These are phyloP conservation scores for Aspidiotus rigidus DNA, from an alignment of 2,888 invertebrate genomes.

Conservation along the genomic window DNA sequence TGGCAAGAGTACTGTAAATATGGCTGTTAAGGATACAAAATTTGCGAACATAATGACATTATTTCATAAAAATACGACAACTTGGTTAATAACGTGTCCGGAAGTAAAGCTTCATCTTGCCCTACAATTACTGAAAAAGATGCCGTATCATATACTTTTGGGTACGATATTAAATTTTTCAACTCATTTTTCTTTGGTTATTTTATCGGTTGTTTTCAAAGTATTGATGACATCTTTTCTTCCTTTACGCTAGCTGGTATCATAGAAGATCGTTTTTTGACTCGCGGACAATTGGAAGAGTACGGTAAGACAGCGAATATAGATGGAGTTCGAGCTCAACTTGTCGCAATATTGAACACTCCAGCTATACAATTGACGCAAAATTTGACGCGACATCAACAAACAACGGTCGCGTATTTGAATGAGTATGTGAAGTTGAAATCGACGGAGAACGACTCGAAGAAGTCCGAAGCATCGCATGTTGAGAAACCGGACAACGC, in stretches of 20 bases:
- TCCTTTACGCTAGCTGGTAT: not conserved
- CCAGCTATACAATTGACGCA: not conserved
- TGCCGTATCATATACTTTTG: not conserved
- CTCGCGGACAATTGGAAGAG: not conserved
- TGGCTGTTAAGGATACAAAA: not conserved
- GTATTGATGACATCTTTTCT: not conserved
- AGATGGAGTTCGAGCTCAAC: not conserved
- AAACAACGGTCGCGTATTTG: not conserved
- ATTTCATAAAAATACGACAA: not conserved
- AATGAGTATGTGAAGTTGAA: not conserved
- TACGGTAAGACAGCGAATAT: constrained; percentile 2
- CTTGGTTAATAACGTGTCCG: not conserved
- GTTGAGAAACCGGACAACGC: too few species aligned
- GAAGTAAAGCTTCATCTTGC: not conserved
- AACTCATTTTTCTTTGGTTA: not conserved
- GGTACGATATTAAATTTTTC: not conserved
- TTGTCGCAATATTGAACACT: not conserved
- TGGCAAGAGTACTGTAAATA: not conserved
- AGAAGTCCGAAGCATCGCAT: too few species aligned
- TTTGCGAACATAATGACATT: not conserved
- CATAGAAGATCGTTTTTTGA: not conserved
- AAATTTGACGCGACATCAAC: not conserved
- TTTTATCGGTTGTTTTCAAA: not conserved
- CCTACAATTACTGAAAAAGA: not conserved
- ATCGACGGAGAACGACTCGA: not conserved